Conservation (phyloP, 2,888 invertebrate species). For the Morpho achilles region DNA sequence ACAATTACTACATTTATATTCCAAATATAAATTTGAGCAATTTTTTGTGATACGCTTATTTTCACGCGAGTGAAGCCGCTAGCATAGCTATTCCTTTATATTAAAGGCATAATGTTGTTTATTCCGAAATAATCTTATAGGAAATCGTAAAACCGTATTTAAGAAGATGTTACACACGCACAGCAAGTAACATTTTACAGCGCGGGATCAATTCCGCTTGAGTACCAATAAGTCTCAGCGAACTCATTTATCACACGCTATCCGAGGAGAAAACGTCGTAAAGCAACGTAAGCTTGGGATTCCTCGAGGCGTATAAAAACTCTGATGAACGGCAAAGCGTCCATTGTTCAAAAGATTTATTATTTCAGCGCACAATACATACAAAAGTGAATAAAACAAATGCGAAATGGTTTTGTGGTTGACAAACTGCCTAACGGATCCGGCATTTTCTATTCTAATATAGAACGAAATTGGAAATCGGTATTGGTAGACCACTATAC, state of each 20-base stretch:
- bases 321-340: slow-evolving; percentile 38
- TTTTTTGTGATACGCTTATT: too few species aligned
- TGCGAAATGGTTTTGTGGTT: slow-evolving; percentile 33
- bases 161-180: slow-evolving; percentile 1
- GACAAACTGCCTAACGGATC: slow-evolving; percentile 44
- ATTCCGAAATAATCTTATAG: slow-evolving; percentile 6
- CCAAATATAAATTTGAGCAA: too few species aligned
- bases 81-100: too few species aligned
- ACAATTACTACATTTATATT: too few species aligned
- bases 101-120: background rate
- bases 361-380: slow-evolving; percentile 44
- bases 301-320: slow-evolving; percentile 39
- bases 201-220: slow-evolving; percentile 20
- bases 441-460: slow-evolving; percentile 45
- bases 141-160: slow-evolving; percentile 12
- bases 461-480: slow-evolving; percentile 48
- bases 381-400: slow-evolving; percentile 47
- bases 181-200: slow-evolving; percentile 4
- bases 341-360: slow-evolving; percentile 54
- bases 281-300: slow-evolving; percentile 31
- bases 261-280: slow-evolving; percentile 28
- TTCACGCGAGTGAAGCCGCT: too few species aligned
- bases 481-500: slow-evolving; percentile 34
- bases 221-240: slow-evolving; percentile 26
- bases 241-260: slow-evolving; percentile 31